Evolutionary conservation across 2,888 invertebrate genomes (phyloP), one percentile per base, ranked within the genome.

Genomic region (Bombylius major): DNA sequence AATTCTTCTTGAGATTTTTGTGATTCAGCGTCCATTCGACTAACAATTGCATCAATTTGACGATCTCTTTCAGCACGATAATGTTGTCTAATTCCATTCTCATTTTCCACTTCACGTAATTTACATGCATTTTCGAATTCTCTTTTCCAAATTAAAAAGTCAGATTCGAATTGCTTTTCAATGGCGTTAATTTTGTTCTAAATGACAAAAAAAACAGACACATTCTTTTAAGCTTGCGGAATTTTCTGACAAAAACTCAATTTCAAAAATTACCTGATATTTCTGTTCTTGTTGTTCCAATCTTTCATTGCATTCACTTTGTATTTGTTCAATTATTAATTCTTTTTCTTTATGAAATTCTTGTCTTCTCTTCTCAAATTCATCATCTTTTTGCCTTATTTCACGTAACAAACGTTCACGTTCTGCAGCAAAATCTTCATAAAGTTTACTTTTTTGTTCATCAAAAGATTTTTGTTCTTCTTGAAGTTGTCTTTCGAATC

Each of bases 11-110:
- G 65, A 48, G 62, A 65, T 57, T 73, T 70, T 45, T 68, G 53
- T 0, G 72, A 67, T 60, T 75, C 75, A 0, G 69, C 65, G 60
- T 75, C 75, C 69, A 75, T 72, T 57, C 72, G 68, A 23, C 67
- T 66, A 13, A 75, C 72, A 51, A 75, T 69, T 12, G 67, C 69
- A 59, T 90, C 89, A 54, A 89, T 87, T 74, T 89, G 89, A 50
- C 78, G 81, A 71, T 91, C 90, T 56, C 89, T 73, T 67, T 90
- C 89, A 52, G 78, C 77, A 67, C 83, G 81, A 67, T 82, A 83
- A 62, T 85, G 82, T 36, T 86, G 83, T 4, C 82, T 71, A 64
- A 90, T 82, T 62, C 80, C 78, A 56, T 77, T 76, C 71, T 87
- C 86, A 65, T 80, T 84, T 67, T 83, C 82, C 56, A 80, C 79